Conservation (phyloP, 92 coral and sea anemone genomes). For the Paramuricea clavata region DNA sequence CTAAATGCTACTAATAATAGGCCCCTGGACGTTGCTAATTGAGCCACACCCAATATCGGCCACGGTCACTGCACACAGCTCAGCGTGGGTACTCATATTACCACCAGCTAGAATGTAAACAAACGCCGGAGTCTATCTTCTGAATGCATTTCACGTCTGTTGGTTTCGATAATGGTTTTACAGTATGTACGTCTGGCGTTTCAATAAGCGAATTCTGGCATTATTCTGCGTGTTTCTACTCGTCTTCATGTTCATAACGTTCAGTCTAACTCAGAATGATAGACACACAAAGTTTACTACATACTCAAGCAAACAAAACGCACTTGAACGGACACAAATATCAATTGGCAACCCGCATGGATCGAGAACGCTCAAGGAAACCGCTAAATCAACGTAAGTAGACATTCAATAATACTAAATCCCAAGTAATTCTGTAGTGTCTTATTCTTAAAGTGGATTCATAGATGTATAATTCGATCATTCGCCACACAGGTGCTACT, state of each 20-base stretch:
- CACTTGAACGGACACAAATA: not conserved
- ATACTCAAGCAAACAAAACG: not conserved
- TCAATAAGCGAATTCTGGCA: slow-evolving; percentile 1
- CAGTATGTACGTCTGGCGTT: slow-evolving; percentile 29
- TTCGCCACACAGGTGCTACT: slow-evolving; percentile 13
- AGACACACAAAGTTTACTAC: not conserved
- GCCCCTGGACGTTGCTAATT: not conserved
- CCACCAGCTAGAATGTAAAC: slow-evolving; percentile 11
- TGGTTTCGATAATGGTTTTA: slow-evolving; percentile 19
- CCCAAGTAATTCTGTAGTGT: not conserved
- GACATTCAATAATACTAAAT: not conserved
- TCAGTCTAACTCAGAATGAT: slow-evolving; percentile 15
- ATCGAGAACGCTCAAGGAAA: not conserved
- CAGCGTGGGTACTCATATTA: slow-evolving; percentile 2
- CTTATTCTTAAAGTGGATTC: not conserved
- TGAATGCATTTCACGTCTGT: slow-evolving; percentile 17
- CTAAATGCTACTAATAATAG: not conserved
- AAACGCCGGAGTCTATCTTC: slow-evolving; percentile 23
- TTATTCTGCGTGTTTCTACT: not conserved
- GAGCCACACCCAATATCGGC: slow-evolving; percentile 28
- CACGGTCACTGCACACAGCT: slow-evolving; percentile 1
- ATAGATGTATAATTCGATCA: not conserved
- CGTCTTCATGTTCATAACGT: not conserved
- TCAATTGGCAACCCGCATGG: slow-evolving; percentile 14
- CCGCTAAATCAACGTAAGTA: not conserved